phyloP scores from a whole-genome alignment of 2,888 invertebrate genomes.

The Rhorus exstirpatorius region DNA sequence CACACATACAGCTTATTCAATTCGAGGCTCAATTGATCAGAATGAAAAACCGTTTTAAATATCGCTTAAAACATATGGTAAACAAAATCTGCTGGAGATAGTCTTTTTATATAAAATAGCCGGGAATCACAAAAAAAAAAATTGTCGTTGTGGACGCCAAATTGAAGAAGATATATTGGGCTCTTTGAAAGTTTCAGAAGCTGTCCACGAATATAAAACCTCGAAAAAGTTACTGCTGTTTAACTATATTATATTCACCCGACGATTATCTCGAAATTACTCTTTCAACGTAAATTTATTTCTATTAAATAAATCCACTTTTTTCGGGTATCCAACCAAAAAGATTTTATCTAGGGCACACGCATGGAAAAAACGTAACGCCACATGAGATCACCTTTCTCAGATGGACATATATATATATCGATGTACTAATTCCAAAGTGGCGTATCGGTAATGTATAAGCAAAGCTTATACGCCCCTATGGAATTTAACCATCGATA shows the following conservation, averaged over 20 bases:
- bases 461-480: too few species aligned
- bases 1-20: too few species aligned
- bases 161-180: not conserved
- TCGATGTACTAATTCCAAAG: too few species aligned
- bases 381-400: constrained; percentile 2
- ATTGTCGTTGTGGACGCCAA: not conserved
- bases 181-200: constrained; percentile 1
- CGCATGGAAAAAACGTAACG: not conserved
- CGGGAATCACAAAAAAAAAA: constrained; percentile 5
- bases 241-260: not conserved
- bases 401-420: too few species aligned
- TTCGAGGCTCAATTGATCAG: too few species aligned
- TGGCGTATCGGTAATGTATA: too few species aligned
- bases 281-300: constrained; percentile 1
- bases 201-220: not conserved
- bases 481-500: too few species aligned
- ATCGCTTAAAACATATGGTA: too few species aligned
- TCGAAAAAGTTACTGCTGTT: not conserved
- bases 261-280: not conserved
- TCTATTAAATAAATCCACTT: constrained; percentile 5
- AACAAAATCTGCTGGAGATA: too few species aligned
- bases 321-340: not conserved
- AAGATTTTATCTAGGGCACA: not conserved
- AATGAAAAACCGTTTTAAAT: too few species aligned
- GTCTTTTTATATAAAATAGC: too few species aligned